phyloP scores from a whole-genome alignment of 2,888 invertebrate genomes.

The Brenthis hecate region DNA sequence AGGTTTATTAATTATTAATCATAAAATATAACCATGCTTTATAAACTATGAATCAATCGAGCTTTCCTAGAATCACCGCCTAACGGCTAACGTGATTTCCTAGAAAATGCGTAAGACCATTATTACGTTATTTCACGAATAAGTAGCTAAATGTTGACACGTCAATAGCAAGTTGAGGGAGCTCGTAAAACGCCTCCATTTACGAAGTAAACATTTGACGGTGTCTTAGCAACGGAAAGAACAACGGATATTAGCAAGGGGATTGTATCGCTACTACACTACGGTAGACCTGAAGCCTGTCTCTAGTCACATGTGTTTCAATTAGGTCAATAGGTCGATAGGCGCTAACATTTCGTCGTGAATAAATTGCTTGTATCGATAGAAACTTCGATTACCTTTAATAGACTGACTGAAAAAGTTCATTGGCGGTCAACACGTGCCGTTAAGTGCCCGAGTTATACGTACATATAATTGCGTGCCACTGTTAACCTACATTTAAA shows the following conservation, averaged over 20 bases:
- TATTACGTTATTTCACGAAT: slow-evolving; percentile 6
- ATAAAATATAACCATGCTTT: no score
- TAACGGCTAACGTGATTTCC: slow-evolving; percentile 9
- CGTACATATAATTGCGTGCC: slow-evolving; percentile 64
- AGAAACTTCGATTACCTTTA: slow-evolving; percentile 33
- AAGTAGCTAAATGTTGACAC: slow-evolving; percentile 9
- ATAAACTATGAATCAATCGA: background rate
- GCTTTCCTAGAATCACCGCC: slow-evolving; percentile 7
- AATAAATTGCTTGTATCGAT: slow-evolving; percentile 24
- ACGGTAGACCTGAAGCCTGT: slow-evolving; percentile 25
- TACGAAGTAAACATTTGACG: slow-evolving; percentile 28
- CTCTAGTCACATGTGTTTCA: slow-evolving; percentile 30
- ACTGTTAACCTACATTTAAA: slow-evolving; percentile 74
- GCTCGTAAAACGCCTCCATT: slow-evolving; percentile 26
- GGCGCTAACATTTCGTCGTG: slow-evolving; percentile 20
- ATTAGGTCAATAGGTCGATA: slow-evolving; percentile 44
- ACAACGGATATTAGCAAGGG: slow-evolving; percentile 38
- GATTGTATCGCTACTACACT: slow-evolving; percentile 35
- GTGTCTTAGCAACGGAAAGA: slow-evolving; percentile 40
- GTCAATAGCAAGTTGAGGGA: slow-evolving; percentile 22
- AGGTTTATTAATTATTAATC: no score
- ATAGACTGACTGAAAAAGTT: slow-evolving; percentile 35
- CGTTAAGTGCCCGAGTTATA: slow-evolving; percentile 44
- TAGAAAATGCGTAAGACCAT: slow-evolving; percentile 21
- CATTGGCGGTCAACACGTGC: slow-evolving; percentile 42